phyloP scores from a whole-genome alignment of 2,113 vertebrate species.

The Aphyosemion australe region DNA sequence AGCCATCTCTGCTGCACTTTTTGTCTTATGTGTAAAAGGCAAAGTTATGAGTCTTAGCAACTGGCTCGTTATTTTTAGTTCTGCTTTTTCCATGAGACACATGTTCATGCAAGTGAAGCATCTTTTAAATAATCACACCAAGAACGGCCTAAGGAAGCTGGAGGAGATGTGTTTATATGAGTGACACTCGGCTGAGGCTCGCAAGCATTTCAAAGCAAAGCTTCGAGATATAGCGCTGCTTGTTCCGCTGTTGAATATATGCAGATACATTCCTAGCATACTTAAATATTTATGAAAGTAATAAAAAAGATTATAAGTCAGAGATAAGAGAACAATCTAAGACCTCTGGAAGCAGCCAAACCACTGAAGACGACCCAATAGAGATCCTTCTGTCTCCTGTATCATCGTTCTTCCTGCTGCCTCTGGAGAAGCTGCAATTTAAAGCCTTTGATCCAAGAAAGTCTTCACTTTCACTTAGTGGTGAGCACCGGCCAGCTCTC shows the following conservation, averaged over 20 bases:
- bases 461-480: constrained; percentile 4
- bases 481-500: background rate
- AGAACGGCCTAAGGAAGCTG: constrained; percentile 26
- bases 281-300: constrained; percentile 49
- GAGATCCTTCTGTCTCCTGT: background rate
- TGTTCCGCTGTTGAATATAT: constrained; percentile 22
- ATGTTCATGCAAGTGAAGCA: constrained; percentile 31
- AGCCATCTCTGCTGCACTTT: constrained; percentile 24
- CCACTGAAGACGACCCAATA: background rate
- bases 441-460: constrained; percentile 10
- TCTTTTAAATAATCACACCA: constrained; percentile 7
- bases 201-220: constrained; percentile 51
- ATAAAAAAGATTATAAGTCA: constrained; percentile 5
- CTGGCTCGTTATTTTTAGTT: constrained; percentile 60
- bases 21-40: constrained; percentile 11
- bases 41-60: constrained; percentile 58
- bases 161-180: constrained; percentile 13
- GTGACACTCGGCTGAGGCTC: constrained; percentile 10
- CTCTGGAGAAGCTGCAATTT: constrained; percentile 15
- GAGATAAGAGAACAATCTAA: background rate
- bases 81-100: constrained; percentile 35
- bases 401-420: background rate
- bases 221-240: constrained; percentile 32
- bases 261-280: constrained; percentile 50
- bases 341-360: background rate